These are phyloP conservation scores for Lacanobia oleracea DNA, from an alignment of 2,888 invertebrate genomes.

Conservation along the genomic window DNA sequence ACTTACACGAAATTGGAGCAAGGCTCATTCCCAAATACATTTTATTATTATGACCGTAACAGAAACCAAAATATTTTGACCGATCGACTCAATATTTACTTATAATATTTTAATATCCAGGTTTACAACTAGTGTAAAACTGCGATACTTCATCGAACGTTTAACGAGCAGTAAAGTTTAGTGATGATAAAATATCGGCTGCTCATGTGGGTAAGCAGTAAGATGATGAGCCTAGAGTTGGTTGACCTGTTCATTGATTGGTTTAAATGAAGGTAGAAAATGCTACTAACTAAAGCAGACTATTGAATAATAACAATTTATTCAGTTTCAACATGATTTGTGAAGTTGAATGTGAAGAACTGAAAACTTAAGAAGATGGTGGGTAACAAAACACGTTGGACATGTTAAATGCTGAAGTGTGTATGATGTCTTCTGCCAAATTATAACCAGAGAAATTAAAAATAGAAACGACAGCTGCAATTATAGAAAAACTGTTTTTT, in stretches of 20 bases:
- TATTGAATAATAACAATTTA: background rate
- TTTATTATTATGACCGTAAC: conserved; percentile 78
- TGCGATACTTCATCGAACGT: conserved; percentile 57
- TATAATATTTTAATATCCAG: conserved; percentile 76
- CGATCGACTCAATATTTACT: conserved; percentile 70
- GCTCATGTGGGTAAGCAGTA: conserved; percentile 59
- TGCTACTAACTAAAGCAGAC: background rate
- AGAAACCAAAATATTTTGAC: conserved; percentile 75
- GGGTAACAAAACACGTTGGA: background rate
- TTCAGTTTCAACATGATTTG: background rate
- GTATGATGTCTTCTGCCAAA: conserved; percentile 2
- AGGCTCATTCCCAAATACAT: conserved; percentile 76
- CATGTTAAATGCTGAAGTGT: background rate
- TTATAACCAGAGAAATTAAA: conserved; percentile 12
- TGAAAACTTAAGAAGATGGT: background rate
- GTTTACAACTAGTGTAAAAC: conserved; percentile 73
- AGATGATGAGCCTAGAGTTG: conserved; percentile 47
- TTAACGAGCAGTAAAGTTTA: conserved; percentile 59
- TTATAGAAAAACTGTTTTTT: conserved; percentile 8
- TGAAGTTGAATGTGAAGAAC: background rate
- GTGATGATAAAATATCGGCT: conserved; percentile 59
- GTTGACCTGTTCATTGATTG: conserved; percentile 60
- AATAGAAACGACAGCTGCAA: conserved; percentile 13
- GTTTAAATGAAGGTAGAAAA: conserved; percentile 32
- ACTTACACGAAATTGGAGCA: conserved; percentile 73